Percentiles rank a stretch among this genome's conserved stretches.
These are phyloP conservation scores for Apamea anceps DNA, from an alignment of 2,888 invertebrate genomes.

Conservation along the genomic window DNA sequence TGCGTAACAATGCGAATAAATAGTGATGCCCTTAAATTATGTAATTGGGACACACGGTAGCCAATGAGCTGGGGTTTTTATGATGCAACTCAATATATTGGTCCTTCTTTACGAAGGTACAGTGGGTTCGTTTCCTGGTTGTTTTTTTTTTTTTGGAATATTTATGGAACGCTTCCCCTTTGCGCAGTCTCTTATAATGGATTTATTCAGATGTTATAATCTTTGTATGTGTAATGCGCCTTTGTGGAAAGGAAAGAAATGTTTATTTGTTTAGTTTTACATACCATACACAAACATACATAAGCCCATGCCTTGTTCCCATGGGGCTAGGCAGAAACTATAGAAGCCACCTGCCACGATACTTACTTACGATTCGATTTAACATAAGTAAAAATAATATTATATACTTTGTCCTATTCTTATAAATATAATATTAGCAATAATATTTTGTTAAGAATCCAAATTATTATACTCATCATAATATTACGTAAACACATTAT, in stretches of 20 bases:
- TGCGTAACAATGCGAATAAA: constrained; percentile 59
- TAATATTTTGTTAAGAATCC: not conserved
- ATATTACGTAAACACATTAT: not conserved
- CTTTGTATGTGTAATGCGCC: not conserved
- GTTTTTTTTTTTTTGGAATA: not conserved
- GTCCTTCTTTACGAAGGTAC: not conserved
- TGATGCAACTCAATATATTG: constrained; percentile 52
- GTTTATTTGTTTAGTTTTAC: not conserved
- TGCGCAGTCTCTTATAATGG: not conserved
- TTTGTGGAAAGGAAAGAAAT: no score
- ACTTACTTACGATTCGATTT: not conserved
- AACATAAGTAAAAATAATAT: not conserved
- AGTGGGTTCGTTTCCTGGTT: not conserved
- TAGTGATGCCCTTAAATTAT: constrained; percentile 67
- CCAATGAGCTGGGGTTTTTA: constrained; percentile 54
- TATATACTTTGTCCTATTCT: not conserved
- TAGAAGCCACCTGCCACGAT: not conserved
- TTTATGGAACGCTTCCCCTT: not conserved
- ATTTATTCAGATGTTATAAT: not conserved
- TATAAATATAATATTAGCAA: not conserved
- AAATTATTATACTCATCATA: not conserved
- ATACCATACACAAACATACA: not conserved
- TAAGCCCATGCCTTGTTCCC: not conserved
- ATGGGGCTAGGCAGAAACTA: not conserved
- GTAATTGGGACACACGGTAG: constrained; percentile 69